Percentiles rank a stretch among this genome's conserved stretches.
phyloP scores from a whole-genome alignment of 2,888 invertebrate species.

The Cheilosia scutellata region DNA sequence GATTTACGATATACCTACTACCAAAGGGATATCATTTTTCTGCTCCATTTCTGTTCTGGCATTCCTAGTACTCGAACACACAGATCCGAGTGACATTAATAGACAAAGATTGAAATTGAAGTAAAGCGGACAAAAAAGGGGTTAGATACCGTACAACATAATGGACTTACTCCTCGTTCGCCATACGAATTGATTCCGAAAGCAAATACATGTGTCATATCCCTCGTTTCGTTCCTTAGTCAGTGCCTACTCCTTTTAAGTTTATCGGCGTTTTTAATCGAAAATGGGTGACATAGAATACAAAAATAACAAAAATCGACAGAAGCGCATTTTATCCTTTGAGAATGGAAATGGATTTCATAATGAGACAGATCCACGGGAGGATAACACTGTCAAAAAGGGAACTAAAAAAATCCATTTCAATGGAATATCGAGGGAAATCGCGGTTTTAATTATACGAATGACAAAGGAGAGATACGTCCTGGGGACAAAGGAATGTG shows the following conservation, averaged over 20 bases:
- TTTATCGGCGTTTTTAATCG: conserved; percentile 1
- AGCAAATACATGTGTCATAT: conserved; percentile 26
- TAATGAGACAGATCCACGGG: conserved; percentile 29
- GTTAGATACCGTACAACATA: conserved; percentile 16
- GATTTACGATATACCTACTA: conserved; percentile 42
- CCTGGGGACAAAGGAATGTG: conserved; percentile 30
- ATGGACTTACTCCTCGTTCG: conserved; percentile 34
- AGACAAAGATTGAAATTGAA: conserved; percentile 47
- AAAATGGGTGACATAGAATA: conserved; percentile 8
- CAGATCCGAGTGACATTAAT: conserved; percentile 52
- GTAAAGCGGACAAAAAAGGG: conserved; percentile 2
- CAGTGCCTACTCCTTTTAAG: neutral
- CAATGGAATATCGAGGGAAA: conserved; percentile 21
- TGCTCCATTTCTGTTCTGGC: conserved; percentile 67
- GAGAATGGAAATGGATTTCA: conserved; percentile 9
- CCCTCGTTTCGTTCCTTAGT: neutral
- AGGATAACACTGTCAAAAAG: neutral
- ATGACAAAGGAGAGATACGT: conserved; percentile 31
- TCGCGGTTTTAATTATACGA: conserved; percentile 59
- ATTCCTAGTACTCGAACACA: conserved; percentile 35
- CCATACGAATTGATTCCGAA: conserved; percentile 13
- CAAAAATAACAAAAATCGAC: conserved; percentile 42
- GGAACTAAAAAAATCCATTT: conserved; percentile 1
- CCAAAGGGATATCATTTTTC: conserved; percentile 69
- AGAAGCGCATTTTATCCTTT: neutral